Percentiles rank a stretch among this genome's conserved stretches.
These are phyloP conservation scores for Dicentrarchus labrax DNA, from an alignment of 2,113 vertebrate genomes.

Conservation along the genomic window DNA sequence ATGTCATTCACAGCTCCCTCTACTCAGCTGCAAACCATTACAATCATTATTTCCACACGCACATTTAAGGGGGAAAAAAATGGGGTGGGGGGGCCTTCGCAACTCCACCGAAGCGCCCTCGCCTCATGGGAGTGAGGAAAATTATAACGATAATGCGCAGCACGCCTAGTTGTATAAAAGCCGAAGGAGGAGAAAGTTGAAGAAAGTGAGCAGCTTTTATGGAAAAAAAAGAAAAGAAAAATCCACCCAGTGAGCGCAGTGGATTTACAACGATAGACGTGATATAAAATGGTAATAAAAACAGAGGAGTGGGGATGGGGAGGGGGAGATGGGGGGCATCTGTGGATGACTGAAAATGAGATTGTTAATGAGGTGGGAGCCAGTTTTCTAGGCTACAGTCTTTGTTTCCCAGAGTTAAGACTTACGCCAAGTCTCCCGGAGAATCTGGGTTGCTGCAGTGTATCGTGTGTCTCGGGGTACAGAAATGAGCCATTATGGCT, in stretches of 20 bases:
- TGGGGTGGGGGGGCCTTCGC: constrained; percentile 52
- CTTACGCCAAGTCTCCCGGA: constrained; percentile 77
- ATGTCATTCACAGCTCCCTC: constrained; percentile 85
- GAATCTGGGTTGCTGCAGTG: constrained; percentile 78
- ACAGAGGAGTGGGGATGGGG: constrained; percentile 39
- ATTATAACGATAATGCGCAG: constrained; percentile 76
- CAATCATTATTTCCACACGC: constrained; percentile 87
- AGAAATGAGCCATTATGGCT: constrained; percentile 78
- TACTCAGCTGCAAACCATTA: constrained; percentile 88
- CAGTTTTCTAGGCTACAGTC: constrained; percentile 71
- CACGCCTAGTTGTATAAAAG: constrained; percentile 63
- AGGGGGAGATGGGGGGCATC: constrained; percentile 8
- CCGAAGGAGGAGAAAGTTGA: constrained; percentile 35
- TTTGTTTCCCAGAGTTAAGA: constrained; percentile 77
- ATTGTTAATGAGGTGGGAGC: constrained; percentile 80
- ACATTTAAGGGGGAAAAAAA: constrained; percentile 60
- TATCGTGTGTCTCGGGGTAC: constrained; percentile 78
- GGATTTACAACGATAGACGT: constrained; percentile 67
- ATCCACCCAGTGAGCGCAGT: constrained; percentile 47
- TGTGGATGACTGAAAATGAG: constrained; percentile 71
- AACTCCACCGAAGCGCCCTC: constrained; percentile 67
- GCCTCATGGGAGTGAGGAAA: constrained; percentile 78
- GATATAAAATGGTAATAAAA: constrained; percentile 75
- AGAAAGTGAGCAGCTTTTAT: constrained; percentile 38
- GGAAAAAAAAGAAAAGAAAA: constrained; percentile 27